Conservation (phyloP, 1,140 invertebrate genomes). For the Sitodiplosis mosellana region DNA sequence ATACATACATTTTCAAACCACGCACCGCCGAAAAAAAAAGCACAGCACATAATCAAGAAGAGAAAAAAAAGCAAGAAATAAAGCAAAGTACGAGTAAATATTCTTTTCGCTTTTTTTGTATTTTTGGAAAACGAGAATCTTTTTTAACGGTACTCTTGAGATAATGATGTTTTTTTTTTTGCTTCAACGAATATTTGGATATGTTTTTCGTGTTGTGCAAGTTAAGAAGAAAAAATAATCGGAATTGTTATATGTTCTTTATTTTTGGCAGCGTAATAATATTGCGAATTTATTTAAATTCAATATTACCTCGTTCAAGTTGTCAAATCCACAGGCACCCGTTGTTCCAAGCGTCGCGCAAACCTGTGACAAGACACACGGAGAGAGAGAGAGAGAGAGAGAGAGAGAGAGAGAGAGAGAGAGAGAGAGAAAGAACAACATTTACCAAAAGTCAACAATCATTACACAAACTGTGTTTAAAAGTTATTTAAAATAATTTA, state of each 20-base stretch:
- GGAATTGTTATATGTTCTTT: too few species aligned
- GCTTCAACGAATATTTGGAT: slow-evolving; percentile 22
- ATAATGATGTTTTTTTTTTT: background rate
- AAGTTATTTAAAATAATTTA: too few species aligned
- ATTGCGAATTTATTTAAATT: slow-evolving; percentile 16
- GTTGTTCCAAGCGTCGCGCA: slow-evolving; percentile 90
- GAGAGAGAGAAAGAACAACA: background rate
- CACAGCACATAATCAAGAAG: background rate
- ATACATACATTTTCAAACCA: too few species aligned
- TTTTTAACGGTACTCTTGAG: background rate
- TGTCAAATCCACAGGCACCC: slow-evolving; percentile 87
- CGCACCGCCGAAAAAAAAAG: too few species aligned
- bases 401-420: background rate
- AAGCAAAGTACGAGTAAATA: too few species aligned
- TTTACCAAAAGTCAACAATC: too few species aligned
- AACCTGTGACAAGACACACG: slow-evolving; percentile 38
- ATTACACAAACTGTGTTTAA: too few species aligned
- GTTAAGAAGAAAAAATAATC: too few species aligned
- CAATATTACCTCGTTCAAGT: slow-evolving; percentile 61
- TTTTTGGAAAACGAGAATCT: background rate
- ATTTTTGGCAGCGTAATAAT: too few species aligned
- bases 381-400: background rate
- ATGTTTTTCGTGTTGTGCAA: too few species aligned
- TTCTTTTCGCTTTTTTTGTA: too few species aligned
- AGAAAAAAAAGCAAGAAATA: background rate